A percentile compares a stretch with the other conserved stretches of the same genome.
Conservation (phyloP, 2,888 invertebrate genomes). For the Unio pictorum region DNA sequence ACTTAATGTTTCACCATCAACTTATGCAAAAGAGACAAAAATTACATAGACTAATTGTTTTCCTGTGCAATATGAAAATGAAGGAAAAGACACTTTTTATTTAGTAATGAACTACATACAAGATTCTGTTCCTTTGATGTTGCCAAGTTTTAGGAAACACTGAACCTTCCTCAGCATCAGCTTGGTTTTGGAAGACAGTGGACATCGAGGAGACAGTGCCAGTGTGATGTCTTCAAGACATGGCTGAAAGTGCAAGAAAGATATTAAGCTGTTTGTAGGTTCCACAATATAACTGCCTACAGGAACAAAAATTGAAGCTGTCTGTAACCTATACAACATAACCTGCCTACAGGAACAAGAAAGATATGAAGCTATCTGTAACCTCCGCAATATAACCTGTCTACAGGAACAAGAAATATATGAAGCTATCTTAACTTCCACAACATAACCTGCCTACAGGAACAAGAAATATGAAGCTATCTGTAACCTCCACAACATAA, state of each 20-base stretch:
- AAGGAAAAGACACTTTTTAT: too few species aligned
- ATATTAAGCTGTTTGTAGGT: not conserved
- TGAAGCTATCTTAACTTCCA: too few species aligned
- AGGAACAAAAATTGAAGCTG: not conserved
- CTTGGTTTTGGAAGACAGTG: constrained; percentile 78
- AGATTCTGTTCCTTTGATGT: constrained; percentile 31
- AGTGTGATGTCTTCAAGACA: constrained; percentile 58
- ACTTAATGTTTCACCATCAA: too few species aligned
- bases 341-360: not conserved
- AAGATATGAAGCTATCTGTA: not conserved
- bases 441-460: not conserved
- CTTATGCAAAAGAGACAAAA: too few species aligned
- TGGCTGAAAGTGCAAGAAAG: constrained; percentile 27
- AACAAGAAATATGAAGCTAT: not conserved
- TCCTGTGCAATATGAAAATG: too few species aligned
- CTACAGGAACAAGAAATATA: too few species aligned
- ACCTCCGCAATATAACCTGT: not conserved
- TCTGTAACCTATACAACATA: not conserved
- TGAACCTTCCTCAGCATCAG: constrained; percentile 78
- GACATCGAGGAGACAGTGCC: constrained; percentile 75
- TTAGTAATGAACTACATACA: not conserved
- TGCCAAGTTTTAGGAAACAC: constrained; percentile 76
- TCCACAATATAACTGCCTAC: not conserved
- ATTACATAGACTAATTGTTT: too few species aligned
- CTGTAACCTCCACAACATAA: not conserved